Percentiles rank a stretch among this genome's conserved stretches.
These are phyloP conservation scores for Caenorhabditis wallacei DNA, from an alignment of 2,888 invertebrate species.

Conservation along the genomic window DNA sequence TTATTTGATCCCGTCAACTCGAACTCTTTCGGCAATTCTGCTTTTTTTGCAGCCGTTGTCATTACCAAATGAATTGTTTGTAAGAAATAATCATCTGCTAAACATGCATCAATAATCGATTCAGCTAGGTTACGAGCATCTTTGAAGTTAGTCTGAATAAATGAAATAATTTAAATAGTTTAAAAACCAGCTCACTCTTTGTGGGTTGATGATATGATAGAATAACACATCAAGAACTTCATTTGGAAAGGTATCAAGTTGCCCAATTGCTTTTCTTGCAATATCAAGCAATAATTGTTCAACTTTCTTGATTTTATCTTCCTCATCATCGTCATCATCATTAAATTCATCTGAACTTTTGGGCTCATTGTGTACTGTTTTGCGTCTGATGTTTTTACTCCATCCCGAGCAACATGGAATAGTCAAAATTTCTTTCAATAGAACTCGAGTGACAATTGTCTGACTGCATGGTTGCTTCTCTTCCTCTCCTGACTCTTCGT, in stretches of 20 bases:
- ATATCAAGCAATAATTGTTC: constrained; percentile 19
- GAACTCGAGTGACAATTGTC: constrained; percentile 3
- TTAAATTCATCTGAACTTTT: constrained; percentile 5
- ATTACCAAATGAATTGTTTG: constrained; percentile 19
- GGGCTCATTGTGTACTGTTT: neutral
- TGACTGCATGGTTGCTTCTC: constrained; percentile 11
- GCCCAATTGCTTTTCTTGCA: constrained; percentile 15
- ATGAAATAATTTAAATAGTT: neutral
- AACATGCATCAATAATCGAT: constrained; percentile 27
- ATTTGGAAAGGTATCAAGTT: constrained; percentile 57
- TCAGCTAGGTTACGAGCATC: constrained; percentile 31
- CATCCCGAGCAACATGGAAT: constrained; percentile 53
- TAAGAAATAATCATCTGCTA: constrained; percentile 19
- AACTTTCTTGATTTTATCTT: neutral
- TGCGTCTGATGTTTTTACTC: constrained; percentile 16
- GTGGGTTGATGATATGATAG: constrained; percentile 66
- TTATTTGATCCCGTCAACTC: constrained; percentile 55
- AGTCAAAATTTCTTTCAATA: constrained; percentile 32
- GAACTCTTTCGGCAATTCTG: constrained; percentile 65
- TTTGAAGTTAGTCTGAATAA: constrained; percentile 23
- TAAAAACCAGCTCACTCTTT: constrained; percentile 51
- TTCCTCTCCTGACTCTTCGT: neutral
- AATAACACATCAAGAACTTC: constrained; percentile 69
- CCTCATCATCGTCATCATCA: constrained; percentile 37
- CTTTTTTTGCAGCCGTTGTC: constrained; percentile 41